phyloP scores from a whole-genome alignment of 2,888 invertebrate species.

The Doris montereyensis region DNA sequence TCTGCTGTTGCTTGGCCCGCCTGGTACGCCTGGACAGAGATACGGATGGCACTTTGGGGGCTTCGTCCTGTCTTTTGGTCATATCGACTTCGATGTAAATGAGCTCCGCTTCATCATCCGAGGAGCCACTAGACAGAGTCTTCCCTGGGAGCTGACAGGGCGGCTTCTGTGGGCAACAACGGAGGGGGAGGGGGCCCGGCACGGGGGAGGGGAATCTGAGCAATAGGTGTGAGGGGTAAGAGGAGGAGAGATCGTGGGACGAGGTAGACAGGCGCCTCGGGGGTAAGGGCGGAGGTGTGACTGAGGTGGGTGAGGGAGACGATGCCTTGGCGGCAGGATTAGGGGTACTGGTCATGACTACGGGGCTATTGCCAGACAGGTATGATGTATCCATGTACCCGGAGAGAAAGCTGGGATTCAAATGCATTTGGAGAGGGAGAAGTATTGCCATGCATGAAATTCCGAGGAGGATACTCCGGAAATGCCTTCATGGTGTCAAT shows the following conservation, averaged over 20 bases:
- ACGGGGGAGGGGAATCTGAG: constrained; percentile 40
- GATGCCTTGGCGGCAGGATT: background rate
- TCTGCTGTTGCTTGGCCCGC: constrained; percentile 44
- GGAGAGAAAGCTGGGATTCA: too few relatives aligned
- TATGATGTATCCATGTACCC: too few relatives aligned
- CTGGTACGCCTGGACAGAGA: constrained; percentile 35
- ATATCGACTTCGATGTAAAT: constrained; percentile 72
- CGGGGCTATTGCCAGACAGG: too few relatives aligned
- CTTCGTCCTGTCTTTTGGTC: constrained; percentile 38
- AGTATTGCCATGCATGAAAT: too few relatives aligned
- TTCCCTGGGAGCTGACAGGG: background rate
- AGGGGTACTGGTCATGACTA: background rate
- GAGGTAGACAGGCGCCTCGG: too few relatives aligned
- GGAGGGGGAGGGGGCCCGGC: constrained; percentile 37
- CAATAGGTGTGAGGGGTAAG: background rate
- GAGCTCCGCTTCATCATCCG: constrained; percentile 46
- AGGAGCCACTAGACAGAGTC: background rate
- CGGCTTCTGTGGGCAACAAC: background rate
- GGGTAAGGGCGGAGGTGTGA: too few relatives aligned
- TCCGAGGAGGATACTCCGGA: too few relatives aligned
- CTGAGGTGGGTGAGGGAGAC: too few relatives aligned
- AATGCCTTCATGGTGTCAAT: constrained; percentile 36
- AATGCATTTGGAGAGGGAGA: too few relatives aligned
- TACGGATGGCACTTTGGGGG: constrained; percentile 39
- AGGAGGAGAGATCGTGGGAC: constrained; percentile 11